phyloP scores from a whole-genome alignment of 1,140 invertebrate species.

The Anagrus nilaparvatae region DNA sequence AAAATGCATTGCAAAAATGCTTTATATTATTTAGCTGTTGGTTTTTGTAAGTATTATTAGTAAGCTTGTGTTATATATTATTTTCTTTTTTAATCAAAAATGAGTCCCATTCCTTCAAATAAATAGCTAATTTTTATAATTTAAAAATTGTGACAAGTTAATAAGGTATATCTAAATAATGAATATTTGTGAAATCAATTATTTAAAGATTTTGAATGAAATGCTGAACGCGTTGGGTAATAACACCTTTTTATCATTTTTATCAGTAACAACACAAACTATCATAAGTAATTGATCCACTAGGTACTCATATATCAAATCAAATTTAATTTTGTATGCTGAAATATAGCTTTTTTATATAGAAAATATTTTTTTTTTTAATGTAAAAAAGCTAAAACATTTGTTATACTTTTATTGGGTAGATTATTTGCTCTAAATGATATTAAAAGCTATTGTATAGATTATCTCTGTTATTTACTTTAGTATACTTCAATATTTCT shows the following conservation, averaged over 20 bases:
- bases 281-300: too few relatives aligned
- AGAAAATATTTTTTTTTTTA: too few relatives aligned
- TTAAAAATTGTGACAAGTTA: neutral
- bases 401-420: too few relatives aligned
- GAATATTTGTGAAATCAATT: neutral
- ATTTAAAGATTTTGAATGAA: too few relatives aligned
- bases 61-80: slow-evolving; percentile 3
- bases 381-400: too few relatives aligned
- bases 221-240: too few relatives aligned
- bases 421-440: slow-evolving; percentile 3
- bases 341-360: too few relatives aligned
- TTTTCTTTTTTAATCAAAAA: neutral
- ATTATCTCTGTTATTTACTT: neutral
- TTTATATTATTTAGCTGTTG: slow-evolving; percentile 30
- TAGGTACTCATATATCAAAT: too few relatives aligned
- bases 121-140: neutral
- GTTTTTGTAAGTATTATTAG: slow-evolving; percentile 36
- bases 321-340: too few relatives aligned
- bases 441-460: neutral
- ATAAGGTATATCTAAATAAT: slow-evolving; percentile 1
- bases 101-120: neutral
- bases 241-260: too few relatives aligned
- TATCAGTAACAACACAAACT: too few relatives aligned
- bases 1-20: slow-evolving; percentile 28
- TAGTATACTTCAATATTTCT: slow-evolving; percentile 7